phyloP scores from a whole-genome alignment of 2,888 invertebrate genomes.

The Adineta ricciae region DNA sequence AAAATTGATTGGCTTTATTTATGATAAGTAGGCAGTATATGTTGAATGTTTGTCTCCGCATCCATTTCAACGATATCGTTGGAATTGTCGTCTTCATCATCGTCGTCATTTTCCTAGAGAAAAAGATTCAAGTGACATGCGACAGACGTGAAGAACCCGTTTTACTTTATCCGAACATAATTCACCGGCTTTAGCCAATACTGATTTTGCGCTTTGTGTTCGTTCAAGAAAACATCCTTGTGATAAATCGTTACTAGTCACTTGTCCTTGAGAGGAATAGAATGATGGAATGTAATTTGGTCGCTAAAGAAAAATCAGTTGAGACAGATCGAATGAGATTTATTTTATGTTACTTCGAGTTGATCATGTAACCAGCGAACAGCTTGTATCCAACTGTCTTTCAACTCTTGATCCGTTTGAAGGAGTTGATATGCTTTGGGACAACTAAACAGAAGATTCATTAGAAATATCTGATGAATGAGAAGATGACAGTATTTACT shows the following conservation, averaged over 20 bases:
- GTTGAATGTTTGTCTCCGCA: neutral
- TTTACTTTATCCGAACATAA: conserved; percentile 52
- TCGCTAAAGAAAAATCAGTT: neutral
- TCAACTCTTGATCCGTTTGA: conserved; percentile 67
- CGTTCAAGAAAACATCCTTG: conserved; percentile 75
- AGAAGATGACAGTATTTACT: too few species aligned
- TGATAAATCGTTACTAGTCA: conserved; percentile 73
- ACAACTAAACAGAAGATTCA: conserved; percentile 51
- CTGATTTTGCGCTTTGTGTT: conserved; percentile 80
- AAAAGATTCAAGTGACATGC: neutral
- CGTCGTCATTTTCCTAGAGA: neutral
- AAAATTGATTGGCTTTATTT: neutral
- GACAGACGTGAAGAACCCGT: neutral
- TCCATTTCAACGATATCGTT: neutral
- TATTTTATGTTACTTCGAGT: conserved; percentile 56
- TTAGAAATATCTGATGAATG: too few species aligned
- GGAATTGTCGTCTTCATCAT: neutral
- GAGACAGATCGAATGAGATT: neutral
- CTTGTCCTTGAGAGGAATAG: conserved; percentile 64
- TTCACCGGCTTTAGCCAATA: conserved; percentile 67
- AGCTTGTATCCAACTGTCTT: conserved; percentile 74
- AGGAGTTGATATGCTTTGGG: conserved; percentile 65
- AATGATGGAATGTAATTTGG: conserved; percentile 58
- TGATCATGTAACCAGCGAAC: conserved; percentile 91
- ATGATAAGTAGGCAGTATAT: neutral